phyloP scores from a whole-genome alignment of 2,113 vertebrate species.

The Zosterops lateralis region DNA sequence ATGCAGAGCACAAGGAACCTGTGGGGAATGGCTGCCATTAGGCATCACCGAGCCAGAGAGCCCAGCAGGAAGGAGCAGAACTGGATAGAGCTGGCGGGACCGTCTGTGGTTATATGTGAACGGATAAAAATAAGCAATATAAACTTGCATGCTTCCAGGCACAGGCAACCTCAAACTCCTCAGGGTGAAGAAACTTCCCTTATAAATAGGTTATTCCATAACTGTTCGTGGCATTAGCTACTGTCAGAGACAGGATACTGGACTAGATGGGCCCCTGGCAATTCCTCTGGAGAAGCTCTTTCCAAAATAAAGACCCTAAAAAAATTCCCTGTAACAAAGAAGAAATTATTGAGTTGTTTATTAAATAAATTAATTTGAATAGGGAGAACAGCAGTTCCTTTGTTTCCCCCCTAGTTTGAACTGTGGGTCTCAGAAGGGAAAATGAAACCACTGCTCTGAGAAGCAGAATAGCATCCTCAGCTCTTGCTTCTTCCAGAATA shows the following conservation, averaged over 20 bases:
- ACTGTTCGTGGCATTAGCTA: not conserved
- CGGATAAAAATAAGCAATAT: conserved; percentile 21
- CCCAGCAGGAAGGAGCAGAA: conserved; percentile 14
- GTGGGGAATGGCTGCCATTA: not conserved
- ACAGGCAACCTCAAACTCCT: conserved; percentile 50
- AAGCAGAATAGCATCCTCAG: conserved; percentile 44
- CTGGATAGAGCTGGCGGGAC: not conserved
- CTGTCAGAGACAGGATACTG: conserved; percentile 45
- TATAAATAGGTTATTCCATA: conserved; percentile 46
- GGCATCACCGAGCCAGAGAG: not conserved
- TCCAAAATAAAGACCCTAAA: conserved; percentile 35
- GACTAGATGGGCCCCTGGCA: conserved; percentile 37
- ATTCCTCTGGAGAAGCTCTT: conserved; percentile 48
- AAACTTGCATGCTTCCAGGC: conserved; percentile 34
- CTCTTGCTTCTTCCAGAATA: conserved; percentile 15
- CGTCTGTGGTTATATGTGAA: conserved; percentile 5
- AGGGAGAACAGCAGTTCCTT: conserved; percentile 51
- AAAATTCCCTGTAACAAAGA: conserved; percentile 40
- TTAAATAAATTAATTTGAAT: conserved; percentile 61
- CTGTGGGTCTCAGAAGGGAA: conserved; percentile 35
- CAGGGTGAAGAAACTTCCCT: conserved; percentile 3
- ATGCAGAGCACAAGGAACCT: not conserved
- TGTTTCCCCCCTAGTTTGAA: conserved; percentile 15
- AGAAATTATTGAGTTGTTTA: conserved; percentile 59
- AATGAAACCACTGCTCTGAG: conserved; percentile 25